Evolutionary conservation across 2,113 vertebrate species (phyloP).

Genomic region (Ammodytes dubius): DNA sequence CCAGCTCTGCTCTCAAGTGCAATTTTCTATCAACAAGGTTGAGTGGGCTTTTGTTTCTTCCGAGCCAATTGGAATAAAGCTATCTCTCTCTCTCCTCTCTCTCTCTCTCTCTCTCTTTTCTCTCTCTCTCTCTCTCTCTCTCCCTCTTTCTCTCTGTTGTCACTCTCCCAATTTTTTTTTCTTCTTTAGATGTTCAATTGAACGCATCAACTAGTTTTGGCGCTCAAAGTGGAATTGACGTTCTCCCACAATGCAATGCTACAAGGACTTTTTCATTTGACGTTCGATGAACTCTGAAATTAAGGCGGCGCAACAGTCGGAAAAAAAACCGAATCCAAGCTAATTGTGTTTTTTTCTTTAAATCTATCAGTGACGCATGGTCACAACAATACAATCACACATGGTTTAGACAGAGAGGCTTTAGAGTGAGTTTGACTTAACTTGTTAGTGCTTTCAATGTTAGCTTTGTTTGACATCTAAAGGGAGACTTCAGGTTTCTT

Average conservation of each 20-base stretch:
- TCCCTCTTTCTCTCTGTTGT: conserved; percentile 58
- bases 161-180: conserved; percentile 37
- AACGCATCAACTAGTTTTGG: conserved; percentile 75
- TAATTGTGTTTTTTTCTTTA: conserved; percentile 45
- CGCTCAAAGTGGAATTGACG: conserved; percentile 61
- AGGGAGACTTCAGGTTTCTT: too few species aligned
- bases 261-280: conserved; percentile 74
- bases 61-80: conserved; percentile 76
- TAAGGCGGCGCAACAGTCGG: conserved; percentile 44
- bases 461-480: not conserved
- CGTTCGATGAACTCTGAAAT: conserved; percentile 75
- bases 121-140: conserved; percentile 49
- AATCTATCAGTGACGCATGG: not conserved
- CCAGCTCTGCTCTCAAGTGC: conserved; percentile 81
- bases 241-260: conserved; percentile 65
- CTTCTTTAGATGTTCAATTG: conserved; percentile 69
- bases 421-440: conserved; percentile 5
- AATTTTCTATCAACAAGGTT: conserved; percentile 84
- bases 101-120: conserved; percentile 47
- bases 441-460: not conserved
- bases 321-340: conserved; percentile 54
- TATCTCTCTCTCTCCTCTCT: conserved; percentile 42
- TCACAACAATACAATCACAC: conserved; percentile 23
- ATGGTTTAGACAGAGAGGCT: not conserved
- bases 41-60: conserved; percentile 82